Conservation (phyloP, 2,797 vertebrate species). For the Bucorvus abyssinicus region DNA sequence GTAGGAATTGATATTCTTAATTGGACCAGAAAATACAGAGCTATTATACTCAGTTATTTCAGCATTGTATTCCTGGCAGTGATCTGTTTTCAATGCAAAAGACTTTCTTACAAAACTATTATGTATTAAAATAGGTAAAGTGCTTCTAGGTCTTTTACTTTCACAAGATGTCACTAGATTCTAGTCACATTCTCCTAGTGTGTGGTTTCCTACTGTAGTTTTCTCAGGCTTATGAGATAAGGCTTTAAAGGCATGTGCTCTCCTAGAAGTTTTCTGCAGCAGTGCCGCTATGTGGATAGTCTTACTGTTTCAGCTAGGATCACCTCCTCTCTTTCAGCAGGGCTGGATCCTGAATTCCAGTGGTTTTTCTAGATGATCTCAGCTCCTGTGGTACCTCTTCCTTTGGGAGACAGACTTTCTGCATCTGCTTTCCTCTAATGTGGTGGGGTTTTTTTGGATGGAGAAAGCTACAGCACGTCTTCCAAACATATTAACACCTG, state of each 20-base stretch:
- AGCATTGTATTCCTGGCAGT: not conserved
- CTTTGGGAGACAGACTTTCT: not conserved
- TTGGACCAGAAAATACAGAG: not conserved
- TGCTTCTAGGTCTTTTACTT: not conserved
- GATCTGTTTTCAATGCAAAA: not conserved
- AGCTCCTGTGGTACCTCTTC: not conserved
- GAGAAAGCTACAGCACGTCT: not conserved
- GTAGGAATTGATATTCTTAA: not conserved
- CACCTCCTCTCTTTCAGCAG: not conserved
- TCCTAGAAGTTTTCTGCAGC: not conserved
- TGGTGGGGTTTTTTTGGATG: not conserved
- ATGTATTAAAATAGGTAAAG: not conserved
- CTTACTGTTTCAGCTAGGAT: not conserved
- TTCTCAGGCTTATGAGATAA: not conserved
- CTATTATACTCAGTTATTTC: not conserved
- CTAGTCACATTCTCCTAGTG: not conserved
- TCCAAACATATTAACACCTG: not conserved
- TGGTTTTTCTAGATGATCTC: not conserved
- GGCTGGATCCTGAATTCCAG: not conserved
- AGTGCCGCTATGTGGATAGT: not conserved
- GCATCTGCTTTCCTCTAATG: not conserved
- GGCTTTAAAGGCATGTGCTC: not conserved
- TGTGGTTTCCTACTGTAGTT: not conserved
- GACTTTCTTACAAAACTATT: not conserved
- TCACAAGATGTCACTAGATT: not conserved